Percentiles rank a stretch among this genome's conserved stretches.
phyloP scores from a whole-genome alignment of 2,888 invertebrate genomes.

The Caenorhabditis parvicauda region DNA sequence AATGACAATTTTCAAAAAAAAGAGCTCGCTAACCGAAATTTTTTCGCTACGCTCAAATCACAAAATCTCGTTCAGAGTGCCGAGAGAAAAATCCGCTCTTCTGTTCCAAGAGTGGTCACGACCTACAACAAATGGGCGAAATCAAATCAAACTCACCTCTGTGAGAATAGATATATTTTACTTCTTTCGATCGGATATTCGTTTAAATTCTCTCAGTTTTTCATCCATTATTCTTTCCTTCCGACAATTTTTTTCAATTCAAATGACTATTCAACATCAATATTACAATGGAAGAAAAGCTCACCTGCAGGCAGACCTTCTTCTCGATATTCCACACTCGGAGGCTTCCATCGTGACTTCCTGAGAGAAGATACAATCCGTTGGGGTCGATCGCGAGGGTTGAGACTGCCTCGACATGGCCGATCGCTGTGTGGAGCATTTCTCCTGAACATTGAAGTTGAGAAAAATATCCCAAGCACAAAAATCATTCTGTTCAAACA shows the following conservation, averaged over 20 bases:
- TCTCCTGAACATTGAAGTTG: constrained; percentile 74
- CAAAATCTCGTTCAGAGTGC: no score
- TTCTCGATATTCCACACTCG: constrained; percentile 75
- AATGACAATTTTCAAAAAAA: no score
- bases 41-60: no score
- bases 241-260: background rate
- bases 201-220: background rate
- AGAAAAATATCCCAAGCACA: background rate
- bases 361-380: constrained; percentile 94
- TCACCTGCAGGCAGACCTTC: constrained; percentile 88
- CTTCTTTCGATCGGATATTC: background rate
- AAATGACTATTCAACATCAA: background rate
- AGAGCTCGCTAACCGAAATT: no score
- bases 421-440: constrained; percentile 94
- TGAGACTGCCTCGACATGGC: constrained; percentile 96
- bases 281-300: constrained; percentile 2
- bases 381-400: constrained; percentile 96
- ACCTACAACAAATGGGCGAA: background rate
- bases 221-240: background rate
- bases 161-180: no score
- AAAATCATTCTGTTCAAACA: background rate
- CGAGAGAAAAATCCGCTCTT: no score
- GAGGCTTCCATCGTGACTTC: constrained; percentile 72
- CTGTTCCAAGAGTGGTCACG: background rate
- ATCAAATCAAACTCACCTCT: background rate